Evolutionary conservation across 2,888 invertebrate genomes (phyloP), one percentile per base, ranked within the genome.

Genomic region (Troides aeacus): DNA sequence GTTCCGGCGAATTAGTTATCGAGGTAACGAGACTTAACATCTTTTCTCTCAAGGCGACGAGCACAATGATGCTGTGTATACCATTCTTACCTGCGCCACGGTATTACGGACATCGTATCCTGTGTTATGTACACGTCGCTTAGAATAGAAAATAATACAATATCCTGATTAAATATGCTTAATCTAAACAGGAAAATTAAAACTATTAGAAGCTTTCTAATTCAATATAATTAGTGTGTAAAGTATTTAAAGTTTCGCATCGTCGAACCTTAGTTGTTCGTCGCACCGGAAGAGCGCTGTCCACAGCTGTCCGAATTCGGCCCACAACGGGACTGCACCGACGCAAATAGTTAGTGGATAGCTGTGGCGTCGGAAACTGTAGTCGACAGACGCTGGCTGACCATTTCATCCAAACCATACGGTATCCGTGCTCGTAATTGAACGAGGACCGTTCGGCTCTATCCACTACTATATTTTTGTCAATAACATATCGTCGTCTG

Each of bases 251-350:
- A 57, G 53, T 64, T 64, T 30, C 12, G 64, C 56, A 58, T 62
- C 57, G 58, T 36, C 62, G 18, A 63, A 23, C n/a, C 53, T 36
- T 30, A 36, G 58, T 57, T 70, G 69, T 61, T 66, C 72, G 65
- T 73, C 71, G 74, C 76, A 83, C 88, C 91, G 92, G 91, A 92
- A 91, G 90, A 91, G 87, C 90, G 86, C 81, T 88, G 90, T 87
- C 90, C 89, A 88, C 77, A 74, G 72, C 66, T 75, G 77, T 73
- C 86, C 86, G 81, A 90, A 89, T 89, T 91, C 82, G 86, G 85
- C 79, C 73, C 79, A 76, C 88, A 92, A 92, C 92, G 91, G 92
- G 86, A 91, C 88, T 78, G 78, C 69, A 74, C 75, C 79, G 80
- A 81, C 80, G 78, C 84, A 80, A 87, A 87, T 84, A 57, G 57